Evolutionary conservation across 2,113 vertebrate species (phyloP).

Genomic region (Globicephala melas): DNA sequence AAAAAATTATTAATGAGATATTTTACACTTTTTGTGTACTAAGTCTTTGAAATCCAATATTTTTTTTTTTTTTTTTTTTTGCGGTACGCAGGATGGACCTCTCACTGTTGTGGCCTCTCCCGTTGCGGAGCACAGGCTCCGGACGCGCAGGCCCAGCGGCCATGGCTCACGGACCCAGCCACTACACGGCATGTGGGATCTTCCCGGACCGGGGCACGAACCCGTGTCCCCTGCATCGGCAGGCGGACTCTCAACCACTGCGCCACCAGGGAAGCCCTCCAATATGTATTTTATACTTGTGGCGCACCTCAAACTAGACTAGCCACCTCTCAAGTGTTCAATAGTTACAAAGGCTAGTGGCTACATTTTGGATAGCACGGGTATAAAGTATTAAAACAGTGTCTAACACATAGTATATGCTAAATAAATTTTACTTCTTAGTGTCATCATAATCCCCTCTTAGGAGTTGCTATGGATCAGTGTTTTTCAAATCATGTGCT

Average conservation of each 20-base stretch:
- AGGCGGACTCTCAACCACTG: too few species aligned
- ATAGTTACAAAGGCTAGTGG: background rate
- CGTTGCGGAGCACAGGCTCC: too few species aligned
- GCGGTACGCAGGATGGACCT: too few species aligned
- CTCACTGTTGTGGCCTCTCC: too few species aligned
- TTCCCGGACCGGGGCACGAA: too few species aligned
- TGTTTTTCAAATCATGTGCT: background rate
- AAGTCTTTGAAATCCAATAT: background rate
- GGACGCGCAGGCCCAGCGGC: too few species aligned
- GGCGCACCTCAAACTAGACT: background rate
- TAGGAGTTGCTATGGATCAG: background rate
- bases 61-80: too few species aligned
- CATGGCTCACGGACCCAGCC: too few species aligned
- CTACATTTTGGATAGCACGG: background rate
- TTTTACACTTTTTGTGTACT: background rate
- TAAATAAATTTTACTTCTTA: constrained; percentile 10
- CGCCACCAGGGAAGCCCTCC: too few species aligned
- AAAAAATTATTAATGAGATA: constrained; percentile 9
- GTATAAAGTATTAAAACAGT: background rate
- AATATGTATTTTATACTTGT: background rate
- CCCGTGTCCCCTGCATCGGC: too few species aligned
- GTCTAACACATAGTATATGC: background rate
- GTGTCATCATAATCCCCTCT: background rate
- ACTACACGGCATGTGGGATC: too few species aligned
- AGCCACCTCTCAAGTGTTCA: background rate